Base-by-base conservation (phyloP, 2,797 vertebrate species). In the Lerista edwardsae region DNA sequence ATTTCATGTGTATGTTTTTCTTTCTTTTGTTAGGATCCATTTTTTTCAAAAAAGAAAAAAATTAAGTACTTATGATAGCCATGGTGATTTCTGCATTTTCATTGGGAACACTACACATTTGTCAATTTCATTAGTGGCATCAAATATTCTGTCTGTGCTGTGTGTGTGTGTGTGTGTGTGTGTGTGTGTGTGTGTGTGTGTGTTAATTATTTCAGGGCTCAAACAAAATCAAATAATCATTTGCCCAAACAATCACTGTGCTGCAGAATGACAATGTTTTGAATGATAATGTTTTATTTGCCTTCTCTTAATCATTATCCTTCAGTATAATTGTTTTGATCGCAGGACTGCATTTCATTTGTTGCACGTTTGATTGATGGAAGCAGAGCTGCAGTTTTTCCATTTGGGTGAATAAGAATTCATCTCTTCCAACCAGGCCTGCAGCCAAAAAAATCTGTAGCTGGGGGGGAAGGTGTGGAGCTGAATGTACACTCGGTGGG, bases 131-230 rank as follows among this genome's bases (percentile, higher is more conserved):
- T 76, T 85, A 83, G 79, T 47, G 11, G 44, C 67, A 31, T 44
- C 74, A 65, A 82, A 29, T n/a, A 67, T 51, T 82, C 72, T 59
- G 3, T 4, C 7, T 2, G 0, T n/a, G 57, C n/a, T 59, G 85
- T 51, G 78, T 6, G 29, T 57, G 59, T n/a, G n/a, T n/a, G n/a
- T n/a, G n/a, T n/a, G n/a, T n/a, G n/a, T n/a, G n/a, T n/a, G n/a
- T n/a, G n/a, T n/a, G n/a, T n/a, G n/a, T n/a, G n/a, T n/a, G n/a
- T n/a, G n/a, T n/a, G n/a, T n/a, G n/a, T n/a, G n/a, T n/a, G 34
- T 5, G n/a, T 82, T 78, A 82, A 84, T 88, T n/a, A 57, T 71
- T 81, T 59, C 29, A n/a, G 62, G 74, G 36, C 11, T 10, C 51
- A 77, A 76, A 72, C 64, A 57, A 75, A 34, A 39, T 19, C 59